Percentiles rank a stretch among this genome's conserved stretches.
phyloP scores from a whole-genome alignment of 2,113 vertebrate genomes.

The Salvelinus alpinus region DNA sequence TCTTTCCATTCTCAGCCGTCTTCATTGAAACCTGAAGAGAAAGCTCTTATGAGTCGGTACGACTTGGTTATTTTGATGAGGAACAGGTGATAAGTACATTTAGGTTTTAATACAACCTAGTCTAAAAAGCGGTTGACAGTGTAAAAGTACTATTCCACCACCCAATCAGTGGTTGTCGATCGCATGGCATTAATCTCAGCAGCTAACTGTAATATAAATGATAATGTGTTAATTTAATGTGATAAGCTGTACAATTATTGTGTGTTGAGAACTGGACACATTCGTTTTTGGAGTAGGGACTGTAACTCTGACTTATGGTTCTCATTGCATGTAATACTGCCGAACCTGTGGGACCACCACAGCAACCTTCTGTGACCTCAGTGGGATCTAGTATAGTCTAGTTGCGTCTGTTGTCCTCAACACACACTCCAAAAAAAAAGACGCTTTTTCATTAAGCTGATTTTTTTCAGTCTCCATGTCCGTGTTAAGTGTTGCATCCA shows the following conservation, averaged over 20 bases:
- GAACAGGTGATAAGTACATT: not conserved
- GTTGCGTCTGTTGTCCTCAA: not conserved
- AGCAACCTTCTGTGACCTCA: not conserved
- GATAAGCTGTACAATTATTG: not conserved
- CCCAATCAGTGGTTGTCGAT: not conserved
- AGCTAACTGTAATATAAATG: not conserved
- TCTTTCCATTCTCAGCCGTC: not conserved
- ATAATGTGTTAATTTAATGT: not conserved
- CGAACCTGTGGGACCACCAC: conserved; percentile 24
- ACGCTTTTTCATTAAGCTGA: not conserved
- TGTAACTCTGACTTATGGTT: not conserved
- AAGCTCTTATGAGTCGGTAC: not conserved
- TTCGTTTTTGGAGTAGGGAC: not conserved
- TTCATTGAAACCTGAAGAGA: not conserved
- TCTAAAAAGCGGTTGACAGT: not conserved
- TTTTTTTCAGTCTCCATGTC: not conserved
- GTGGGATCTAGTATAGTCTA: not conserved
- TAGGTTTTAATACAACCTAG: not conserved
- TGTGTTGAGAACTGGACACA: conserved; percentile 15
- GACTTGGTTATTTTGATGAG: not conserved
- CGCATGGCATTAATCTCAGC: not conserved
- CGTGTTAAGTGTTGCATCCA: no score
- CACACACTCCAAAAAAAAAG: not conserved
- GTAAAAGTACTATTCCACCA: not conserved
- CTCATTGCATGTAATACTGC: conserved; percentile 13